A percentile compares a stretch with the other conserved stretches of the same genome.
phyloP scores from a whole-genome alignment of 2,113 vertebrate genomes.

The Alethe diademata region DNA sequence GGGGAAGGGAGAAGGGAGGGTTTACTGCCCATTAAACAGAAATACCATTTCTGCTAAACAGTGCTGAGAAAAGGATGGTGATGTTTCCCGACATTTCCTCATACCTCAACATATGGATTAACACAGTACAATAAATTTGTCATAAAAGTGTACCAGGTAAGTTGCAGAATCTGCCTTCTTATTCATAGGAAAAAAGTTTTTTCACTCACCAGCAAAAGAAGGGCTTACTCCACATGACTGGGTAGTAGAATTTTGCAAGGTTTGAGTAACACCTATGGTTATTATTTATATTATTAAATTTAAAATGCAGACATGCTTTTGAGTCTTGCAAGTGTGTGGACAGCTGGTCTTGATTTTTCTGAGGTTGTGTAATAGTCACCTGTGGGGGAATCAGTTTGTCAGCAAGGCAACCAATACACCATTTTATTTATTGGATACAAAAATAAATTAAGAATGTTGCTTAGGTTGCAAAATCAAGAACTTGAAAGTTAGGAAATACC shows the following conservation, averaged over 20 bases:
- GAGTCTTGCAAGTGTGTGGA: slow-evolving; percentile 40
- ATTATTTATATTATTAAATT: slow-evolving; percentile 56
- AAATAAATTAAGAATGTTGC: slow-evolving; percentile 50
- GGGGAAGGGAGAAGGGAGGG: background rate
- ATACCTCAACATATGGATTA: background rate
- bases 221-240: background rate
- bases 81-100: background rate
- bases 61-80: background rate
- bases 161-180: background rate
- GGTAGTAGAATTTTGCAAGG: slow-evolving; percentile 36
- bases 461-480: slow-evolving; percentile 51
- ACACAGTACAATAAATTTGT: background rate
- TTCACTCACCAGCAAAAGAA: background rate
- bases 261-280: slow-evolving; percentile 45
- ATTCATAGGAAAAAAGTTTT: background rate
- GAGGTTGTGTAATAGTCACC: slow-evolving; percentile 54
- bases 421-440: slow-evolving; percentile 55
- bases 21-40: background rate
- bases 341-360: slow-evolving; percentile 61
- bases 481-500: slow-evolving; percentile 56
- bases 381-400: slow-evolving; percentile 61
- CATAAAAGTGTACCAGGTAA: background rate
- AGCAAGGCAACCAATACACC: slow-evolving; percentile 30
- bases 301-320: slow-evolving; percentile 49
- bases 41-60: slow-evolving; percentile 2